Conservation (phyloP, 2,113 vertebrate genomes). For the Sula dactylatra region DNA sequence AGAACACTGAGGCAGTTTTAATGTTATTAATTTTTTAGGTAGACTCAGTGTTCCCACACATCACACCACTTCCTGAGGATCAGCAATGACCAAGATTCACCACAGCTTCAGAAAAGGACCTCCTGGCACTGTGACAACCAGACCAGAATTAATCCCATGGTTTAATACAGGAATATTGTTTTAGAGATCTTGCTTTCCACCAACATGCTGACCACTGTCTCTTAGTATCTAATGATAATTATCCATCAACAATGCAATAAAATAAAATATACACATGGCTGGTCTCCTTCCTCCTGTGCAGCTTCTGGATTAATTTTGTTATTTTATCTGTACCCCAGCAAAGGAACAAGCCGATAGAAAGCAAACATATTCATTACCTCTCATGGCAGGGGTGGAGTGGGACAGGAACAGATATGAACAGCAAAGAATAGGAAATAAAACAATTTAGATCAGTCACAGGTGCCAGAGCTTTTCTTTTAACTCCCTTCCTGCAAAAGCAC, state of each 20-base stretch:
- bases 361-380: neutral
- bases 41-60: neutral
- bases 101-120: neutral
- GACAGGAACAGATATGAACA: neutral
- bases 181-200: neutral
- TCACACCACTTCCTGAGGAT: neutral
- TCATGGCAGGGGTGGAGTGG: neutral
- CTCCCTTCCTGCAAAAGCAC: neutral
- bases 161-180: neutral
- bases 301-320: neutral
- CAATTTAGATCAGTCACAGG: neutral
- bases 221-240: neutral
- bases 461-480: neutral
- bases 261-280: neutral
- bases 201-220: neutral
- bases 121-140: neutral
- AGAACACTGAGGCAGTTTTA: neutral
- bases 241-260: neutral
- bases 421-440: neutral
- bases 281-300: neutral
- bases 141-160: neutral
- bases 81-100: neutral
- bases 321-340: neutral
- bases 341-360: neutral
- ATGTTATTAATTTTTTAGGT: neutral